Base-by-base conservation (phyloP, 1,140 invertebrate species). In the Zeugodacus cucurbitae region DNA sequence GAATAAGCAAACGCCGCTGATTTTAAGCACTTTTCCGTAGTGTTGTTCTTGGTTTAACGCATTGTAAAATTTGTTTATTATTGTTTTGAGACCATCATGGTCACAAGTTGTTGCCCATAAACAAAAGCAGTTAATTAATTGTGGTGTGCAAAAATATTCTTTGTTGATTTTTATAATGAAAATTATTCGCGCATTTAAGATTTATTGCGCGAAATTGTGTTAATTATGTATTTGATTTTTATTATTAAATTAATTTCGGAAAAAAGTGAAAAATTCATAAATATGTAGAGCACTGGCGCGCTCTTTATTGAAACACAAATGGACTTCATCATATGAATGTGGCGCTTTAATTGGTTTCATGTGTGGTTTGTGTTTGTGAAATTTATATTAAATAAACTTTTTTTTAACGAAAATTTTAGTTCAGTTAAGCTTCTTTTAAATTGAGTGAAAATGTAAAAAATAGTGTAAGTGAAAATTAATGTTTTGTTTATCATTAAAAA, bases 121-220 rank as follows among this genome's bases (percentile, higher is more conserved):
- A 74, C 67, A 41, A 74, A 54, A 37, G 41, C 67, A n/a, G 67
- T 22, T 74, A 74, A 74, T 74, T 74, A 37, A n/a, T 74, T 37
- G 67, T 14, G n/a, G 67, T 74, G 67, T 20, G 34, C 22, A 41
- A 41, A 74, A 32, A 62, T 22, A 34, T 70, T 37, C 20, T 54
- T 54, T 22, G 26, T 82, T 29, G 26, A 37, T 82, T 82, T 48
- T 48, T 0, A 26, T n/a, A n/a, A n/a, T n/a, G n/a, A 82, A 62
- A 82, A 54, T 29, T 82, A 7, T 82, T 1, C 22, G 44, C 22
- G 41, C 41, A 82, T 44, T 82, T 48, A 48, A 48, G 7, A 82
- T 48, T 48, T n/a, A 82, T 82, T 29, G n/a, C 48, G 48, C 29
- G 41, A 82, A 54, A 37, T 14, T 48, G 74, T 48, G 37, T 48